phyloP scores from a whole-genome alignment of 2,888 invertebrate genomes.

The Chrysodeixis includens region DNA sequence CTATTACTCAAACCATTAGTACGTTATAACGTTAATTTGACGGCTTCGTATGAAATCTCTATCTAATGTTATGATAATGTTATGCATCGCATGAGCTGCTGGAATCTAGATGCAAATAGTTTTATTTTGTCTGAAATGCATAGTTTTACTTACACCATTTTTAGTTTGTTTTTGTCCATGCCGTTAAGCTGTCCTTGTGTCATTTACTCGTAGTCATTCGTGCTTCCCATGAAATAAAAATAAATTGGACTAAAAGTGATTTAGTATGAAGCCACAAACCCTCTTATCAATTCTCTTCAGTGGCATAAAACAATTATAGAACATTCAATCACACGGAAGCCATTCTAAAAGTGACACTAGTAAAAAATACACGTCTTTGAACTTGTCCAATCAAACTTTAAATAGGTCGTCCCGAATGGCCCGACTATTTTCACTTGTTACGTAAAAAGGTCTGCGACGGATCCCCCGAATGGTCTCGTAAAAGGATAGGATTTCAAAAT shows the following conservation, averaged over 20 bases:
- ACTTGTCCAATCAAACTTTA: background rate
- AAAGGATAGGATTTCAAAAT: slow-evolving; percentile 20
- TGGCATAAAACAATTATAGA: background rate
- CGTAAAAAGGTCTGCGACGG: slow-evolving; percentile 15
- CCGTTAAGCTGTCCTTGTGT: background rate
- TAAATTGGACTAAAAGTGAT: too few relatives aligned
- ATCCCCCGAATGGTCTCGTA: slow-evolving; percentile 14
- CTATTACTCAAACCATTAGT: background rate
- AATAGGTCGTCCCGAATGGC: slow-evolving; percentile 6
- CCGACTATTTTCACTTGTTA: slow-evolving; percentile 17
- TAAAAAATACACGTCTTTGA: slow-evolving; percentile 2
- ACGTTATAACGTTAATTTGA: slow-evolving; percentile 14
- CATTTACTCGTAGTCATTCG: too few relatives aligned
- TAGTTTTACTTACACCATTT: background rate
- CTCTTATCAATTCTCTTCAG: background rate
- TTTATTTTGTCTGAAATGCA: background rate
- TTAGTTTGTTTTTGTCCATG: background rate
- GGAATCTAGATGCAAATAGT: slow-evolving; percentile 3
- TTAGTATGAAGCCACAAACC: too few relatives aligned
- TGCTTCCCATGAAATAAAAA: too few relatives aligned
- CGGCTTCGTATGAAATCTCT: slow-evolving; percentile 7
- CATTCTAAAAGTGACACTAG: background rate
- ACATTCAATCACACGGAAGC: slow-evolving; percentile 4
- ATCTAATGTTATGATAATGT: slow-evolving; percentile 17
- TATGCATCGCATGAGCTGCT: slow-evolving; percentile 9